Evolutionary conservation across 1,140 invertebrate species (phyloP).

Genomic region (Macrobrachium nipponense): DNA sequence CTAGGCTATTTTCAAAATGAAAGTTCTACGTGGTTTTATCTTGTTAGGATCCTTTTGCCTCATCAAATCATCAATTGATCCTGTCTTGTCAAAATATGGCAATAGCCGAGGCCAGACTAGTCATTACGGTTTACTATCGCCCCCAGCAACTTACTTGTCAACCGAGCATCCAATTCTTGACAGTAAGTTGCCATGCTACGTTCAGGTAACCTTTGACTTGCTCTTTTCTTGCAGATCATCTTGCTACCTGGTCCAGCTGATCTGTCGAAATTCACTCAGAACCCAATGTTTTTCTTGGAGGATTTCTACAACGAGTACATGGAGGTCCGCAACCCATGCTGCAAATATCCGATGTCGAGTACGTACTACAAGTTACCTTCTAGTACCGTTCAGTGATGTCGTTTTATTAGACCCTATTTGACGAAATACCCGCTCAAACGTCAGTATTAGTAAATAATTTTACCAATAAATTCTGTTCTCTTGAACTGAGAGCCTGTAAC

Average conservation of each 20-base stretch:
- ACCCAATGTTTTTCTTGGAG: conserved; percentile 63
- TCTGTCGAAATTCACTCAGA: conserved; percentile 54
- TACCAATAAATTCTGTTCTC: no score
- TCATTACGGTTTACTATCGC: no score
- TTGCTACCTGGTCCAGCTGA: conserved; percentile 48
- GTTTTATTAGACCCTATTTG: not conserved
- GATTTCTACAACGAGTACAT: conserved; percentile 51
- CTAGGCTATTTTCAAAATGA: no score
- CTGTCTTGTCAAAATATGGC: no score
- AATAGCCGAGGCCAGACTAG: no score
- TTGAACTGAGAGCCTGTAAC: not conserved
- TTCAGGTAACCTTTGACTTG: not conserved
- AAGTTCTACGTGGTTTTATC: no score
- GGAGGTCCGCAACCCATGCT: conserved; percentile 52
- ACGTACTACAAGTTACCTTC: not conserved
- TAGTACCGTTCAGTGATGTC: not conserved
- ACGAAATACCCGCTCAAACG: not conserved
- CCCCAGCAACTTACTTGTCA: not conserved
- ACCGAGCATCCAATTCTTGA: not conserved
- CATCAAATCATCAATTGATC: no score
- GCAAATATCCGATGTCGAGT: conserved; percentile 58
- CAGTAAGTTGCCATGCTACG: not conserved
- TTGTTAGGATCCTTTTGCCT: no score
- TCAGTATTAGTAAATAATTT: no score
- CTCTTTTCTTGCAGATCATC: conserved; percentile 41